A percentile compares a stretch with the other conserved stretches of the same genome.
Evolutionary conservation across 2,888 invertebrate species (phyloP).

Genomic region (Trissolcus brochymenae): DNA sequence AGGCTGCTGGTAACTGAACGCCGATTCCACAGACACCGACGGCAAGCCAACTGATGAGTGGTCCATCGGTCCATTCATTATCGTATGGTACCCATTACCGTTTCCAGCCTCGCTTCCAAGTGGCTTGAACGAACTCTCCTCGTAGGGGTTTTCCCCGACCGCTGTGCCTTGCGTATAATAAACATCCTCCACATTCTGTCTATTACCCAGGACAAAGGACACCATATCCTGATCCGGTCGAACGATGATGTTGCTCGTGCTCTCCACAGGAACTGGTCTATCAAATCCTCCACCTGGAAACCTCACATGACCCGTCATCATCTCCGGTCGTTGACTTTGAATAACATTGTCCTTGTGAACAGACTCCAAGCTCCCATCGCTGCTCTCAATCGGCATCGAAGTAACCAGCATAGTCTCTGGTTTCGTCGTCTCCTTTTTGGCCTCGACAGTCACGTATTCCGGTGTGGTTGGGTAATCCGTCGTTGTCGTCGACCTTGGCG

Average conservation of each 20-base stretch:
- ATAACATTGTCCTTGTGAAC: conserved; percentile 61
- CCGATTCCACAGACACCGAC: conserved; percentile 60
- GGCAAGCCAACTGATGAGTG: conserved; percentile 63
- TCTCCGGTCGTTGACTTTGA: conserved; percentile 58
- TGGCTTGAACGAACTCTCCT: conserved; percentile 63
- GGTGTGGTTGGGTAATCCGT: conserved; percentile 11
- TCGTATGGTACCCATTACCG: conserved; percentile 72
- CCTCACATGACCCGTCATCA: conserved; percentile 40
- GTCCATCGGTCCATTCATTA: conserved; percentile 64
- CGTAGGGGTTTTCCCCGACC: conserved; percentile 78
- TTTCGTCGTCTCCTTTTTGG: conserved; percentile 35
- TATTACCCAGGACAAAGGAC: conserved; percentile 81
- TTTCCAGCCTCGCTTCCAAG: conserved; percentile 64
- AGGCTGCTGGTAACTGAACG: conserved; percentile 57
- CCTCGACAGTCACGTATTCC: conserved; percentile 30
- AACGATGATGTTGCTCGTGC: conserved; percentile 81
- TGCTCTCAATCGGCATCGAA: conserved; percentile 66
- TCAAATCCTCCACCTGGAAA: conserved; percentile 44
- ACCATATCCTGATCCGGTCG: conserved; percentile 82
- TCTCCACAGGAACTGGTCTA: conserved; percentile 71
- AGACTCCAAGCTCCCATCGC: conserved; percentile 38
- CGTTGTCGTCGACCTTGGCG: conserved; percentile 17
- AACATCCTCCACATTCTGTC: conserved; percentile 79
- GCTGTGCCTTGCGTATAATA: conserved; percentile 76
- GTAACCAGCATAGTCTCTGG: conserved; percentile 59